These are phyloP conservation scores for Calliphora vicina DNA, from an alignment of 1,140 invertebrate genomes.

Conservation along the genomic window DNA sequence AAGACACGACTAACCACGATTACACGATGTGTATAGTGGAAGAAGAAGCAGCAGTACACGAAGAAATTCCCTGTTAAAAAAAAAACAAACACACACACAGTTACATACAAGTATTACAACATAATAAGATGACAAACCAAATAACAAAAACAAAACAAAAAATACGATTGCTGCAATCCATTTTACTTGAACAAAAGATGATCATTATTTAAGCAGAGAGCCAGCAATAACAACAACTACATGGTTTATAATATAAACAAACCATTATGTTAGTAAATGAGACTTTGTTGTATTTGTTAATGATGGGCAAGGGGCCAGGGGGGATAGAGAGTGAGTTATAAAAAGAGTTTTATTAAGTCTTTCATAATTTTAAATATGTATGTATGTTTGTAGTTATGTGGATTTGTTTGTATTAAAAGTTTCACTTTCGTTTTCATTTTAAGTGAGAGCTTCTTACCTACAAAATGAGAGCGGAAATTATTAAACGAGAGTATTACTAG, in stretches of 20 bases:
- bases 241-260: no score
- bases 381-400: not conserved
- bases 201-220: not conserved
- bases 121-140: slow-evolving; percentile 3
- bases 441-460: no score
- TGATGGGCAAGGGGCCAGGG: not conserved
- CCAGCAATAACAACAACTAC: no score
- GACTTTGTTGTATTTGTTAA: not conserved
- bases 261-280: not conserved
- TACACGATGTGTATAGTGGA: not conserved
- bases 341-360: not conserved
- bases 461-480: not conserved
- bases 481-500: not conserved
- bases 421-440: slow-evolving; percentile 7
- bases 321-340: not conserved
- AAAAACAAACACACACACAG: not conserved
- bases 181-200: not conserved
- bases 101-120: slow-evolving; percentile 4
- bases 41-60: not conserved
- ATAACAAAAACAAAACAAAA: not conserved
- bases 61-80: not conserved
- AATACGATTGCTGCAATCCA: not conserved
- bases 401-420: not conserved
- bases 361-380: not conserved
- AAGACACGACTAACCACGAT: not conserved